Evolutionary conservation across 2,888 invertebrate genomes (phyloP).

Genomic region (Aromia moschata): DNA sequence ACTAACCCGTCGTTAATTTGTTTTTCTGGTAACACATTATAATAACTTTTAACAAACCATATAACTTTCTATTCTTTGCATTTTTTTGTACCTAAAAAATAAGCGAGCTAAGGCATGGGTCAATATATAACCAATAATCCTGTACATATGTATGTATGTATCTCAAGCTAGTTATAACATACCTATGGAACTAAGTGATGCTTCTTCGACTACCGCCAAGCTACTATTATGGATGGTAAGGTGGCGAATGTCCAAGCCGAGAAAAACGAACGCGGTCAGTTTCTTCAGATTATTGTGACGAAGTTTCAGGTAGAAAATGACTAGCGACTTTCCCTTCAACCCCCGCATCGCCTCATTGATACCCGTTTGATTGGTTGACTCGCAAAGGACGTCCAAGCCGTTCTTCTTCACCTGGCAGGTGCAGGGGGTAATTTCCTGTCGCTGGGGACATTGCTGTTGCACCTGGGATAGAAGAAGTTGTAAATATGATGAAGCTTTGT

Average conservation of each 20-base stretch:
- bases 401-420: conserved; percentile 87
- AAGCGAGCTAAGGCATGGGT: too few relatives aligned
- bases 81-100: too few relatives aligned
- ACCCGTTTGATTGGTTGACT: conserved; percentile 82
- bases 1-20: too few relatives aligned
- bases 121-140: too few relatives aligned
- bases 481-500: too few relatives aligned
- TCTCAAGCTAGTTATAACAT: too few relatives aligned
- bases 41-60: too few relatives aligned
- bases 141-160: too few relatives aligned
- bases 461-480: conserved; percentile 57
- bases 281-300: conserved; percentile 87
- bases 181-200: conserved; percentile 89
- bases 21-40: too few relatives aligned
- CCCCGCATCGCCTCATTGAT: conserved; percentile 84
- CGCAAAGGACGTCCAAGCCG: conserved; percentile 88
- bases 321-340: conserved; percentile 80
- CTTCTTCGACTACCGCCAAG: conserved; percentile 85
- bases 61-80: too few relatives aligned
- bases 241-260: conserved; percentile 87
- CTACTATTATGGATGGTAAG: conserved; percentile 90
- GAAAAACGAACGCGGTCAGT: conserved; percentile 85
- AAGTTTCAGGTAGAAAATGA: conserved; percentile 88
- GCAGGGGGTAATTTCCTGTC: conserved; percentile 81
- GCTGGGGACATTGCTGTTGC: conserved; percentile 78